Conservation (phyloP, 2,113 vertebrate species). For the human region DNA sequence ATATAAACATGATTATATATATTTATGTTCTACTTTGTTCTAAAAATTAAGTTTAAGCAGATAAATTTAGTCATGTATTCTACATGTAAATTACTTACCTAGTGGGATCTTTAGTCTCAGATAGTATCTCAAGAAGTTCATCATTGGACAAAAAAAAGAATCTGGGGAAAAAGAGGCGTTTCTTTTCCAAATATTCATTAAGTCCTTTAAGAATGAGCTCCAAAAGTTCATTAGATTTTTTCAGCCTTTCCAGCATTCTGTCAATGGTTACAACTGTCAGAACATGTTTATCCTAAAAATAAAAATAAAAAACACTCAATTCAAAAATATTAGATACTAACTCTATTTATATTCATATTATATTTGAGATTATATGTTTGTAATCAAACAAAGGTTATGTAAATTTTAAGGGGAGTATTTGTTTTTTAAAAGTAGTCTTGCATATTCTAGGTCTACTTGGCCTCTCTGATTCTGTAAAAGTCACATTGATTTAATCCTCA, state of each 20-base stretch:
- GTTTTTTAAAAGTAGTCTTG: not conserved
- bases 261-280: constrained; percentile 88
- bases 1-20: not conserved
- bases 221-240: constrained; percentile 88
- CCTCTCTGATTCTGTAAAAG: not conserved
- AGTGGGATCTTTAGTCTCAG: constrained; percentile 95
- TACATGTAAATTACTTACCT: constrained; percentile 78
- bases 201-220: constrained; percentile 94
- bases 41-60: not conserved
- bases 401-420: not conserved
- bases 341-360: not conserved
- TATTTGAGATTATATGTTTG: not conserved
- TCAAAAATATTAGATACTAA: not conserved
- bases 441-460: not conserved
- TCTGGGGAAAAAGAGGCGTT: constrained; percentile 92
- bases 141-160: constrained; percentile 97
- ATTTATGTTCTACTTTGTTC: not conserved
- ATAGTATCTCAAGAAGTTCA: constrained; percentile 94
- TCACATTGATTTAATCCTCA: not conserved
- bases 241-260: constrained; percentile 90
- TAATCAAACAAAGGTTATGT: not conserved
- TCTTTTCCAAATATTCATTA: constrained; percentile 95
- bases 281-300: constrained; percentile 90
- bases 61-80: not conserved
- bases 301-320: constrained; percentile 6